These are phyloP conservation scores for Luscinia megarhynchos DNA, from an alignment of 2,797 vertebrate species.

Conservation along the genomic window DNA sequence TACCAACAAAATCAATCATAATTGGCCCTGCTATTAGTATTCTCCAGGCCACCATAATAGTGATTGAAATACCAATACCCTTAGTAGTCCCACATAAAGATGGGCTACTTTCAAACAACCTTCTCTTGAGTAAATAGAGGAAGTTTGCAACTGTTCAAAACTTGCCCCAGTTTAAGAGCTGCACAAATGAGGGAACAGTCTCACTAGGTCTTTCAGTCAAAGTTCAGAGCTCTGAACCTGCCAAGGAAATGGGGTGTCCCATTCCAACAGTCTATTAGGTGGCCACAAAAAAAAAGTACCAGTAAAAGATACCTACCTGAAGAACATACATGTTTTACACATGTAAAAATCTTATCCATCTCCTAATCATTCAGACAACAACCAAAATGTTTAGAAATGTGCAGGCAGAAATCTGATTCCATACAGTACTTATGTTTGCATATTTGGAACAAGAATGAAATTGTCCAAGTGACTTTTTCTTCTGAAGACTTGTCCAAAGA, in stretches of 20 bases:
- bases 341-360: not conserved
- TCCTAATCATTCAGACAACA: not conserved
- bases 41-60: not conserved
- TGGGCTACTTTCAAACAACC: not conserved
- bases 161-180: not conserved
- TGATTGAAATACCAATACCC: conserved; percentile 12
- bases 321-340: not conserved
- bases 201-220: not conserved
- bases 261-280: not conserved
- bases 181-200: not conserved
- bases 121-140: not conserved
- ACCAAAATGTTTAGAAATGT: not conserved
- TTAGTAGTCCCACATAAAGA: not conserved
- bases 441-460: not conserved
- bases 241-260: not conserved
- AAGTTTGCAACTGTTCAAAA: conserved; percentile 6
- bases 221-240: not conserved
- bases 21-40: not conserved
- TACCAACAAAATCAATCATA: conserved; percentile 17
- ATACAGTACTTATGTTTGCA: not conserved
- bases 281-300: not conserved
- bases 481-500: not conserved
- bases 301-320: not conserved
- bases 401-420: not conserved
- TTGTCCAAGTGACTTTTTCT: not conserved